phyloP scores from a whole-genome alignment of 2,797 vertebrate genomes.

The Astyanax mexicanus region DNA sequence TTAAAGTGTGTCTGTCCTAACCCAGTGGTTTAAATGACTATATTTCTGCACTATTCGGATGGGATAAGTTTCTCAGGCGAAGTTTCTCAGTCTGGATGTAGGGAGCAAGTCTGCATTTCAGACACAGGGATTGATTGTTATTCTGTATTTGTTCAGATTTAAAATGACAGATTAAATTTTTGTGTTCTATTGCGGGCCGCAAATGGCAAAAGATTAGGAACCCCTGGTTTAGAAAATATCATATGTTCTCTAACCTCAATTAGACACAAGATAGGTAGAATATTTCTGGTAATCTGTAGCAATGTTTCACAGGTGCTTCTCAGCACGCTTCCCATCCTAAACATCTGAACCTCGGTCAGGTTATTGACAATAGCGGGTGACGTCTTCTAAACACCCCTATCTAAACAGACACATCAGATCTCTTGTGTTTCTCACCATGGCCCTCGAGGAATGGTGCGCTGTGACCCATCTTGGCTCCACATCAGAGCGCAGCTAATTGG shows the following conservation, averaged over 20 bases:
- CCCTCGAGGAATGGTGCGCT: not conserved
- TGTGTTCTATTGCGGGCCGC: too few species aligned
- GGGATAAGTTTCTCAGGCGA: too few species aligned
- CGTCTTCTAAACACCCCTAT: not conserved
- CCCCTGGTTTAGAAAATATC: too few species aligned
- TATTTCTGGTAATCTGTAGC: not conserved
- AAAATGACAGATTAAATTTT: too few species aligned
- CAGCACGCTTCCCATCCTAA: not conserved
- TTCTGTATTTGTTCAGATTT: too few species aligned
- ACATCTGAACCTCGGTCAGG: not conserved
- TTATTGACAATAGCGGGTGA: not conserved
- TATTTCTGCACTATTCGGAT: too few species aligned
- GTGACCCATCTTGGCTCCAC: constrained; percentile 1
- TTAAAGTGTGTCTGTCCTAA: too few species aligned
- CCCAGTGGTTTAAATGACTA: too few species aligned
- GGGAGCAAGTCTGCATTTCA: too few species aligned
- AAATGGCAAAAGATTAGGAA: too few species aligned
- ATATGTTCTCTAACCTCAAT: not conserved
- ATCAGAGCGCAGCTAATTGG: constrained; percentile 57
- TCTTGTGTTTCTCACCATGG: not conserved
- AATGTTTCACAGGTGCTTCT: not conserved
- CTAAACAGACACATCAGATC: not conserved
- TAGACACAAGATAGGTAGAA: not conserved
- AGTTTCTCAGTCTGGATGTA: too few species aligned
- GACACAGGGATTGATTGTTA: too few species aligned